These are phyloP conservation scores for Parazoanthus atlanticus DNA, from an alignment of 92 coral and sea anemone species.

Conservation along the genomic window DNA sequence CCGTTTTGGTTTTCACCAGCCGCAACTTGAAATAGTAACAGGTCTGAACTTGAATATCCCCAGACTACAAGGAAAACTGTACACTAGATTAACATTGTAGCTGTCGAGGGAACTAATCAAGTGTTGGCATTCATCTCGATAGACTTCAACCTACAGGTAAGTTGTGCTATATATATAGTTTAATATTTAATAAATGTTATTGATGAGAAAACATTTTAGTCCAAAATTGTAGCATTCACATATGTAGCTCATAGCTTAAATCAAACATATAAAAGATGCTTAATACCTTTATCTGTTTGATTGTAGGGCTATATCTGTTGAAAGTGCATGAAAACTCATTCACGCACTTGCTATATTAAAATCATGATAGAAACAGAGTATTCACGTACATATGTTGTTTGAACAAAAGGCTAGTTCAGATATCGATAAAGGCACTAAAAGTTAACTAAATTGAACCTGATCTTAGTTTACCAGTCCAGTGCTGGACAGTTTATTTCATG, in stretches of 20 bases:
- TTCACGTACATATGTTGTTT: too few species aligned
- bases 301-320: background rate
- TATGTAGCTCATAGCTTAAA: background rate
- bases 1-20: background rate
- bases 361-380: too few species aligned
- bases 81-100: background rate
- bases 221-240: background rate
- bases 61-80: background rate
- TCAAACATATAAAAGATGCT: too few species aligned
- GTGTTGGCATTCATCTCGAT: too few species aligned
- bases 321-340: too few species aligned
- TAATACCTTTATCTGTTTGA: background rate
- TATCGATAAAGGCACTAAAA: background rate
- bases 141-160: background rate
- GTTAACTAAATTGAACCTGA: background rate
- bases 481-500: background rate
- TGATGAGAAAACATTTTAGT: background rate
- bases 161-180: background rate
- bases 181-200: too few species aligned
- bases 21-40: background rate
- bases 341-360: background rate
- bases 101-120: background rate
- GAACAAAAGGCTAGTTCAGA: background rate
- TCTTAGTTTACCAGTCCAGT: background rate
- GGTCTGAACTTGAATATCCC: background rate